Evolutionary conservation across 1,140 invertebrate genomes (phyloP), one percentile per base, ranked within the genome.

Genomic region (Temnothorax curvispinosus): DNA sequence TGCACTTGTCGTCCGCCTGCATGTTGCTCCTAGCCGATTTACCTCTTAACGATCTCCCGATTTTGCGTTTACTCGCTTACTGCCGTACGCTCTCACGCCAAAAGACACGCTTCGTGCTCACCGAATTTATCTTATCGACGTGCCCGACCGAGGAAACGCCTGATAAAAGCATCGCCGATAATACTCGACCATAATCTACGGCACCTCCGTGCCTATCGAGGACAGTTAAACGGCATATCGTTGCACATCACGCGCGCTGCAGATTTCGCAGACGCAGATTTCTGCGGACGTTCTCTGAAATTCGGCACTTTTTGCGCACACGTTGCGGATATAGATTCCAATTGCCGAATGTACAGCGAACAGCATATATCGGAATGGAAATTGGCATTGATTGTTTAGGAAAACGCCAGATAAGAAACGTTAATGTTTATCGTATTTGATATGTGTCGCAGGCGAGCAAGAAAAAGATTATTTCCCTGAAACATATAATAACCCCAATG

Each of bases 111-210:
- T 3, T 27, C 13, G 35, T 15, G 38, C 50, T 27, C 47, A 21
- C 7, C 18, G n/a, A 84, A 75, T 75, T 84, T 84, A 75, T 84
- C 80, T 84, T 75, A 84, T 84, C 80, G 64, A 82, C 52, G 38
- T 54, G 64, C 4, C 9, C 11, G 62, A 13, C 1, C 50, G 65
- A 18, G 80, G 18, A 80, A 75, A 60, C 6, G 18, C 41, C 32
- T 27, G 80, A 84, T 84, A 84, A 84, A 75, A 75, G 41, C 54
- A 18, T 50, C 69, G 27, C 4, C 41, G 80, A 84, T 84, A 84
- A 84, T 50, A 32, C n/a, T 2, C n/a, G 15, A n/a, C 27, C 47
- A 81, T 84, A 74, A 84, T 84, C 80, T 74, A 60, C 8, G 18
- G 41, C 52, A 47, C 13, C 41, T 60, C 18, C 41, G 41, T 50